Conservation (phyloP, 2,113 vertebrate genomes). For the Solea solea region DNA sequence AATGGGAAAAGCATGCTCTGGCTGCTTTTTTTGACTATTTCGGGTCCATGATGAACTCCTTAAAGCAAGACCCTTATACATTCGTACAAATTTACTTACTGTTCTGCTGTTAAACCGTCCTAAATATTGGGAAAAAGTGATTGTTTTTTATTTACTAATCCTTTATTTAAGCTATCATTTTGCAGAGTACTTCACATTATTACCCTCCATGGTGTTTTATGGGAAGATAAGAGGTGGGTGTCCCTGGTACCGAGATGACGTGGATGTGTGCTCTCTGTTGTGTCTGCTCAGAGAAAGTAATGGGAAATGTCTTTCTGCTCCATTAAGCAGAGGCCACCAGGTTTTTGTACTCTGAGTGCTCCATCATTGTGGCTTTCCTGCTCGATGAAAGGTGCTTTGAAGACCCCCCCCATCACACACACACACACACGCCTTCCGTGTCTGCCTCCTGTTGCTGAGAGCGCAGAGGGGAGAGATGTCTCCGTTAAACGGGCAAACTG, state of each 20-base stretch:
- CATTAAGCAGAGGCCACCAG: slow-evolving; percentile 72
- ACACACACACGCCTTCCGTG: slow-evolving; percentile 11
- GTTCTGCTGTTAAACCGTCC: no score
- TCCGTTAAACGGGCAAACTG: slow-evolving; percentile 2
- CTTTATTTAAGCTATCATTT: no score
- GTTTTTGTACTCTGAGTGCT: slow-evolving; percentile 59
- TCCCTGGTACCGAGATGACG: slow-evolving; percentile 18
- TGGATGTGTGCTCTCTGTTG: slow-evolving; percentile 42
- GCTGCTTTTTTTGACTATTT: no score
- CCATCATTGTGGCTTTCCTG: slow-evolving; percentile 66
- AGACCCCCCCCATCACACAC: slow-evolving; percentile 39
- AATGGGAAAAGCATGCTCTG: no score
- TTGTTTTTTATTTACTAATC: no score
- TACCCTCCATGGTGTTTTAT: background rate
- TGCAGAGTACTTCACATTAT: no score
- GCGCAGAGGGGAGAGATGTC: background rate
- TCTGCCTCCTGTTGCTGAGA: slow-evolving; percentile 1
- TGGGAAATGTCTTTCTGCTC: slow-evolving; percentile 72
- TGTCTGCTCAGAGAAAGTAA: slow-evolving; percentile 46
- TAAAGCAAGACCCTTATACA: no score
- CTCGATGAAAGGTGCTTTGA: slow-evolving; percentile 71
- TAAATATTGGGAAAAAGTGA: no score
- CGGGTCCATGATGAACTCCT: no score
- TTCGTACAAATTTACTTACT: no score
- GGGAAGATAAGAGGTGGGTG: background rate